These are phyloP conservation scores for Pteropus alecto DNA, from an alignment of 2,113 vertebrate species.

Conservation along the genomic window DNA sequence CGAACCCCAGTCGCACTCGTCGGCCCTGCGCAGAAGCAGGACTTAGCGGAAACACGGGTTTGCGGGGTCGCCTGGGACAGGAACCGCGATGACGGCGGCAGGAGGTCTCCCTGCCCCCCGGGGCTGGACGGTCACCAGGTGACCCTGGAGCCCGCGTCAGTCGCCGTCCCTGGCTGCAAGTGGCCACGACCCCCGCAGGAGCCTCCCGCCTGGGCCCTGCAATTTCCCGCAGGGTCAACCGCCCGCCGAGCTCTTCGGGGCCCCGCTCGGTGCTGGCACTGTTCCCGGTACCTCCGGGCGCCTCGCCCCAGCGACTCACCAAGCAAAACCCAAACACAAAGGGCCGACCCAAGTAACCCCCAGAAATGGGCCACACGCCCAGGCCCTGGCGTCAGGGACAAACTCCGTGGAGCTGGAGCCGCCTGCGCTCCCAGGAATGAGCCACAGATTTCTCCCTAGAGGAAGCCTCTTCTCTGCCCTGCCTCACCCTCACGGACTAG, in stretches of 20 bases:
- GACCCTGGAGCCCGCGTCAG: neutral
- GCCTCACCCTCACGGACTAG: neutral
- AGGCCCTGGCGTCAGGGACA: neutral
- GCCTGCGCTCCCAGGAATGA: no score
- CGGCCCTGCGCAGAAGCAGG: neutral
- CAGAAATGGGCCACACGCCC: fast-evolving
- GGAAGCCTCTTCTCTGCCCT: neutral
- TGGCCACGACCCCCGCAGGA: neutral
- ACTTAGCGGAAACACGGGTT: fast-evolving
- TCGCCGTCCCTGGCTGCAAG: fast-evolving
- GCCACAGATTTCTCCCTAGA: neutral
- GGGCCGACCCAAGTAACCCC: neutral
- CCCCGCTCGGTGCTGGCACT: no score
- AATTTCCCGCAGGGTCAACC: fast-evolving
- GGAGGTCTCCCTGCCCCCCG: neutral
- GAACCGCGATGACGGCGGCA: neutral
- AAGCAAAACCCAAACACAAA: neutral
- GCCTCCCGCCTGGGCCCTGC: neutral
- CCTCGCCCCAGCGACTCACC: neutral
- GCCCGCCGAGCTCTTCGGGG: no score
- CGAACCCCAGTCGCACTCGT: neutral
- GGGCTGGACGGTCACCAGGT: neutral
- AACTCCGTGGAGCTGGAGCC: no score
- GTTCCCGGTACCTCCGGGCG: neutral
- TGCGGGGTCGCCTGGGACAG: neutral